Conservation (phyloP, 2,888 invertebrate genomes). For the Cremastinae sp. region DNA sequence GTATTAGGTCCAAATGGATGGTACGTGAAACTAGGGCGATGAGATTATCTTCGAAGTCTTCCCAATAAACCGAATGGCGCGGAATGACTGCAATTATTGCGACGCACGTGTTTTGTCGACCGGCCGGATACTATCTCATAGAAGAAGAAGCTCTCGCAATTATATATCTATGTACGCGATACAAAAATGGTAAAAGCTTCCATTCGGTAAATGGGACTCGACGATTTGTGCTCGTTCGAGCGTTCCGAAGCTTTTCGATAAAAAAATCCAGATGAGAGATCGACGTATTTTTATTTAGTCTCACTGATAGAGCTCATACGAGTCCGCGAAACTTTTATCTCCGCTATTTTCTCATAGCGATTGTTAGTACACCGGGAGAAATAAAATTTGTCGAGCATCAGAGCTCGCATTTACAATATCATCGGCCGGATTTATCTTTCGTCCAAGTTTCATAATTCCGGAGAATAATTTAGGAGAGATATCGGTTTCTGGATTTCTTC, state of each 20-base stretch:
- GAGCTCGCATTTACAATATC: neutral
- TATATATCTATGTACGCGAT: slow-evolving; percentile 15
- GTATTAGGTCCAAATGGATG: slow-evolving; percentile 74
- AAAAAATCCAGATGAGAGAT: neutral
- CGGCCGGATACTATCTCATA: slow-evolving; percentile 47
- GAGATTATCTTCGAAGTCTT: slow-evolving; percentile 73
- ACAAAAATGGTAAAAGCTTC: neutral
- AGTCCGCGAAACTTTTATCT: slow-evolving; percentile 46
- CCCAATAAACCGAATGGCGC: slow-evolving; percentile 76
- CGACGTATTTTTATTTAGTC: neutral
- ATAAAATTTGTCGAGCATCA: neutral
- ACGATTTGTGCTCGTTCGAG: slow-evolving; percentile 59
- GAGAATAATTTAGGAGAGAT: slow-evolving; percentile 28
- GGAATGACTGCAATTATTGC: slow-evolving; percentile 78
- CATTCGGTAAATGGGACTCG: slow-evolving; percentile 59
- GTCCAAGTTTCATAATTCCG: slow-evolving; percentile 1
- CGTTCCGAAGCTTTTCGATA: slow-evolving; percentile 45
- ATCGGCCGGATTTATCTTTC: slow-evolving; percentile 20
- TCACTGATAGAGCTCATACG: neutral
- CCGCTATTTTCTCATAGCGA: slow-evolving; percentile 34
- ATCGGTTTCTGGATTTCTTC: slow-evolving; percentile 20
- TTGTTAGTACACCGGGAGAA: slow-evolving; percentile 43
- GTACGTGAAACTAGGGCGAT: slow-evolving; percentile 75
- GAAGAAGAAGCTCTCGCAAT: slow-evolving; percentile 24
- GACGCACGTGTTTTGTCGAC: slow-evolving; percentile 73